These are phyloP conservation scores for Pararge aegeria DNA, from an alignment of 1,140 invertebrate species.

Conservation along the genomic window DNA sequence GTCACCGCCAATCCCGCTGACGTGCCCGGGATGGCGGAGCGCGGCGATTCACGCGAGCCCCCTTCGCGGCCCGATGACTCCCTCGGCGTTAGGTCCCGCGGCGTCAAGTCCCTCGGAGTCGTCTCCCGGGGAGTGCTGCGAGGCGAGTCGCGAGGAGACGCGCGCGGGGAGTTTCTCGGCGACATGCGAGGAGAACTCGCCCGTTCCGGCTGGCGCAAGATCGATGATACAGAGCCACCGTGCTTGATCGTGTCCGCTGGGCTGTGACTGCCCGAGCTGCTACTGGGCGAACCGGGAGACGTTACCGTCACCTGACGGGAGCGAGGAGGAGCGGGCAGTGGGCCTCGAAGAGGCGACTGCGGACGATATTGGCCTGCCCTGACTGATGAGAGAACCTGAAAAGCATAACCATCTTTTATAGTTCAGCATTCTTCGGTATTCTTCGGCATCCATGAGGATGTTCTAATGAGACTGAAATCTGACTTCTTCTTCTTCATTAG, in stretches of 20 bases:
- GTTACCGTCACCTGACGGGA: conserved; percentile 85
- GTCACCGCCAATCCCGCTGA: conserved; percentile 81
- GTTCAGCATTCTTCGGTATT: too few relatives aligned
- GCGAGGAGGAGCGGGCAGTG: conserved; percentile 78
- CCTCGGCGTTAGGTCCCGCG: too few relatives aligned
- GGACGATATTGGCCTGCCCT: conserved; percentile 84
- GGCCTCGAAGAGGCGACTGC: conserved; percentile 80
- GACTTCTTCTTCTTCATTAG: too few relatives aligned
- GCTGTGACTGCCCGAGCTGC: conserved; percentile 83
- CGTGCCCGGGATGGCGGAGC: conserved; percentile 78
- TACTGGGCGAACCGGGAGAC: conserved; percentile 87
- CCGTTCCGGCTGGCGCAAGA: conserved; percentile 67
- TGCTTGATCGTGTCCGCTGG: conserved; percentile 85
- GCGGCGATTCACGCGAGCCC: conserved; percentile 55
- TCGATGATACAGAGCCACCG: conserved; percentile 74
- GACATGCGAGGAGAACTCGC: conserved; percentile 49
- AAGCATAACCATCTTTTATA: too few relatives aligned
- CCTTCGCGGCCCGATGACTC: too few relatives aligned
- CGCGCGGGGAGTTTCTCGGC: conserved; percentile 58
- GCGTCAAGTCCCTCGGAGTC: conserved; percentile 49
- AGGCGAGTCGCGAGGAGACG: conserved; percentile 62
- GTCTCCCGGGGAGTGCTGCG: conserved; percentile 47
- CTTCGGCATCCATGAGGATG: too few relatives aligned
- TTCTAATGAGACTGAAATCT: too few relatives aligned
- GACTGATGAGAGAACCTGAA: conserved; percentile 83